Conservation (phyloP, 2,888 invertebrate genomes). For the Blastobasis adustella region DNA sequence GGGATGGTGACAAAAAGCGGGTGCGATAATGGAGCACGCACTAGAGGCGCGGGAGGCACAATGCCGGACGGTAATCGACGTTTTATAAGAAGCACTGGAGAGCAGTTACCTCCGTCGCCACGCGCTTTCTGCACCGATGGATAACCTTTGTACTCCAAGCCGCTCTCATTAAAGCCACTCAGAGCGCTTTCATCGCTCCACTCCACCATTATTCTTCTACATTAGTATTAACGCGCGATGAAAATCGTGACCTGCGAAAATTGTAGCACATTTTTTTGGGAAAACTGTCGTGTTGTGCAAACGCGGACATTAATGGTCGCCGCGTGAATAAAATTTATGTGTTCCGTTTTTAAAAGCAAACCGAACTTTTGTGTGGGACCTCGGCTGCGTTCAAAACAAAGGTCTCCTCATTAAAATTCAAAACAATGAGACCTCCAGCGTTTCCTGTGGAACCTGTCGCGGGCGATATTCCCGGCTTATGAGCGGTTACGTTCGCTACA, state of each 20-base stretch:
- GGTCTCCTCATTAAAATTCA: slow-evolving; percentile 6
- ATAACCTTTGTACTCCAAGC: slow-evolving; percentile 34
- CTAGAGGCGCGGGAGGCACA: slow-evolving; percentile 34
- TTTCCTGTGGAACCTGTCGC: too few species aligned
- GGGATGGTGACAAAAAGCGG: slow-evolving; percentile 51
- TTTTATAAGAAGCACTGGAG: slow-evolving; percentile 51
- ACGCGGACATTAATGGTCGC: slow-evolving; percentile 7
- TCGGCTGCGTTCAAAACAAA: slow-evolving; percentile 6
- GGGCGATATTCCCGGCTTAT: background rate
- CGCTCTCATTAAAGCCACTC: slow-evolving; percentile 48
- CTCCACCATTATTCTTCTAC: background rate
- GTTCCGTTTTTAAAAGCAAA: slow-evolving; percentile 8
- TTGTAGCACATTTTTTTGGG: slow-evolving; percentile 4
- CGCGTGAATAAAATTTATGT: slow-evolving; percentile 10
- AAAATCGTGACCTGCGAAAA: slow-evolving; percentile 5
- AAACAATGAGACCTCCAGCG: slow-evolving; percentile 1
- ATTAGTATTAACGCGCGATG: slow-evolving; percentile 4
- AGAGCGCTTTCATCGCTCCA: slow-evolving; percentile 27
- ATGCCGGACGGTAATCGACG: slow-evolving; percentile 54
- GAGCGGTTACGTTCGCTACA: background rate
- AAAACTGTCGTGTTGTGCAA: slow-evolving; percentile 6
- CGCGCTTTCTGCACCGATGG: slow-evolving; percentile 36
- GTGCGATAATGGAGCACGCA: slow-evolving; percentile 51
- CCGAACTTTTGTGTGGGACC: slow-evolving; percentile 4
- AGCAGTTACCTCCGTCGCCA: slow-evolving; percentile 30